A percentile compares a stretch with the other conserved stretches of the same genome.
These are phyloP conservation scores for Scolopax rusticola DNA, from an alignment of 2,797 vertebrate species.

Conservation along the genomic window DNA sequence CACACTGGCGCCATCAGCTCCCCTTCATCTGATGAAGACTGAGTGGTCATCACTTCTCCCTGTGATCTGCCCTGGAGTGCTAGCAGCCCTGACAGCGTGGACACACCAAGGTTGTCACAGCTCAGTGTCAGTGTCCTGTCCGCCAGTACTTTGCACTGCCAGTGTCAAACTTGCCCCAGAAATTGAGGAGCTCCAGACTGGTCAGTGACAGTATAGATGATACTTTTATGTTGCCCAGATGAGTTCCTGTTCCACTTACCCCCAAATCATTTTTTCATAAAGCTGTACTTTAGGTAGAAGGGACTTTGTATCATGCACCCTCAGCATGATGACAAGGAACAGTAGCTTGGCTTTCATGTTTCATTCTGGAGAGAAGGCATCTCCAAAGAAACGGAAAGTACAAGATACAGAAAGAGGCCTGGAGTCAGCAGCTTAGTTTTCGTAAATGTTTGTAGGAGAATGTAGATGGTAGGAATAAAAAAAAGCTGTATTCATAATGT, in stretches of 20 bases:
- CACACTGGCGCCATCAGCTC: neutral
- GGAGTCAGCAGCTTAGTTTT: conserved; percentile 49
- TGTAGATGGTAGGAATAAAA: neutral
- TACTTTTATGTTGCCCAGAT: neutral
- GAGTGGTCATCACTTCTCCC: neutral
- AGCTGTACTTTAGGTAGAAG: neutral
- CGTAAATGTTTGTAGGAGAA: neutral
- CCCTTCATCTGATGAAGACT: neutral
- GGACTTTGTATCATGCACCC: neutral
- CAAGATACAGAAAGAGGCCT: neutral
- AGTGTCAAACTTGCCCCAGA: neutral
- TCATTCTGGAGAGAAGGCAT: neutral
- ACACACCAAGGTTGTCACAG: neutral
- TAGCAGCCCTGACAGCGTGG: neutral
- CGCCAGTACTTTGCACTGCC: neutral
- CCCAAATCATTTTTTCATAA: neutral
- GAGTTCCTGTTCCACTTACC: neutral
- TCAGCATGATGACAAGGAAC: neutral
- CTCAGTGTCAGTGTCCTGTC: neutral
- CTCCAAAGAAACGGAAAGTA: neutral
- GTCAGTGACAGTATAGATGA: neutral
- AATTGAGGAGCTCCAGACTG: neutral
- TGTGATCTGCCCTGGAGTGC: neutral
- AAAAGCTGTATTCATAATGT: neutral
- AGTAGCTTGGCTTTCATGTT: neutral